Evolutionary conservation across 2,797 vertebrate species (phyloP), one percentile per base, ranked within the genome.

Genomic region (Molossus alvarezi): DNA sequence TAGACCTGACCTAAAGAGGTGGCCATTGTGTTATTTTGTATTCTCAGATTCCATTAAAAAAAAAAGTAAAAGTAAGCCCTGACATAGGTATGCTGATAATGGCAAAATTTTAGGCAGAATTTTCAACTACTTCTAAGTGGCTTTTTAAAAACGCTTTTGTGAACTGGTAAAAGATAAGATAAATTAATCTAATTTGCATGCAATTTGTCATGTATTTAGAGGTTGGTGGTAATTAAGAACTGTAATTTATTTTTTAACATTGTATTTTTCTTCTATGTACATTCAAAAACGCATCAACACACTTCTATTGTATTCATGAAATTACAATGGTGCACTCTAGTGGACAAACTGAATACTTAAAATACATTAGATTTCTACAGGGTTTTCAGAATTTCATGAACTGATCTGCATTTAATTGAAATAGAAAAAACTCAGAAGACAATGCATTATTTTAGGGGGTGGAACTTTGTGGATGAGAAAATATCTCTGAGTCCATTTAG

Each of bases 121-220:
- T 96, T 95, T 75, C 72, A 83, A 93, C 93, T 93, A 77, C 58
- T 79, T 77, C 25, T 11, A 82, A 25, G 25, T 65, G 15, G 27
- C 58, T 96, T 96, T 97, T 95, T 57, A 97, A 87, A 90, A 96
- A 87, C 85, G 29, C 97, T 97, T 95, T 92, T 71, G 88, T 94
- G 83, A 97, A 96, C 87, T 84, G 95, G 92, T 95, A 97, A 98
- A 97, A 93, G 98, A 97, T 98, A 98, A 98, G 96, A 98, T 96
- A 98, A 98, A 98, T 98, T 97, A 98, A 95, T 92, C 85, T 88
- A 97, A 95, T 98, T 97, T 98, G 97, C 97, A 98, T 98, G 97
- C 97, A 97, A 96, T 96, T 98, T 97, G 95, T 97, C 98, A 86
- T 97, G 58, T 97, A 97, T 97, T 75, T 95, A 87, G 95, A 97